Evolutionary conservation across 2,888 invertebrate species (phyloP).

Genomic region (Hanleya hanleyi): DNA sequence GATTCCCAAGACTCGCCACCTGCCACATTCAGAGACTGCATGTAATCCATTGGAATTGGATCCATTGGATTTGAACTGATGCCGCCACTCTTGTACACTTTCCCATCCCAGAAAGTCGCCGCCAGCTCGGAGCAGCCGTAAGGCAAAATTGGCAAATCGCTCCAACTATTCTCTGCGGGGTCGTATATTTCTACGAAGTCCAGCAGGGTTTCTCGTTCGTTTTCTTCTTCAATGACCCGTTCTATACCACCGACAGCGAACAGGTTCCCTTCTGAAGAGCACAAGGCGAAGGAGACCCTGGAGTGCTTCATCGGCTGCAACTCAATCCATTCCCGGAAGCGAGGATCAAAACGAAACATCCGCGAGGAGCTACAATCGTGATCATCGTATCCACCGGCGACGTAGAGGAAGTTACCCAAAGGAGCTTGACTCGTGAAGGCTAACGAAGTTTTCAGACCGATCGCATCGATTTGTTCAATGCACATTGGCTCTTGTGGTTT

Average conservation of each 20-base stretch:
- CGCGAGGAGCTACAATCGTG: conserved; percentile 48
- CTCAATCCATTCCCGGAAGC: conserved; percentile 62
- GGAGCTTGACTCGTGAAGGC: conserved; percentile 57
- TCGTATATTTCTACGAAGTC: conserved; percentile 65
- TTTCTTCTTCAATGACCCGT: conserved; percentile 53
- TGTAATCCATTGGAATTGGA: conserved; percentile 56
- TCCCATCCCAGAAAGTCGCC: conserved; percentile 45
- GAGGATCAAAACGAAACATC: conserved; percentile 63
- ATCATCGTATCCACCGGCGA: conserved; percentile 67
- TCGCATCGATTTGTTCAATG: conserved; percentile 57
- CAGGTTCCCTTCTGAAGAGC: conserved; percentile 53
- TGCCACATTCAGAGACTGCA: conserved; percentile 11
- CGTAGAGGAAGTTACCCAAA: conserved; percentile 70
- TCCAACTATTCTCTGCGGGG: conserved; percentile 65
- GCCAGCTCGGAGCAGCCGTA: conserved; percentile 61
- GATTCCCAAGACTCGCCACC: conserved; percentile 57
- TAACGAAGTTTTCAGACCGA: conserved; percentile 56
- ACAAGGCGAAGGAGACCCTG: conserved; percentile 67
- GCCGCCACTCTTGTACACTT: conserved; percentile 67
- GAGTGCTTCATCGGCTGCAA: conserved; percentile 61
- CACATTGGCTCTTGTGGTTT: conserved; percentile 44
- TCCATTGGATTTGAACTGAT: conserved; percentile 63
- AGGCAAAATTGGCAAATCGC: conserved; percentile 52
- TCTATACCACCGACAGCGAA: conserved; percentile 66
- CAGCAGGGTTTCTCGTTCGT: conserved; percentile 57